Percentiles rank a stretch among this genome's conserved stretches.
Conservation (phyloP, 2,797 vertebrate species). For the Halcyon leucocephala region DNA sequence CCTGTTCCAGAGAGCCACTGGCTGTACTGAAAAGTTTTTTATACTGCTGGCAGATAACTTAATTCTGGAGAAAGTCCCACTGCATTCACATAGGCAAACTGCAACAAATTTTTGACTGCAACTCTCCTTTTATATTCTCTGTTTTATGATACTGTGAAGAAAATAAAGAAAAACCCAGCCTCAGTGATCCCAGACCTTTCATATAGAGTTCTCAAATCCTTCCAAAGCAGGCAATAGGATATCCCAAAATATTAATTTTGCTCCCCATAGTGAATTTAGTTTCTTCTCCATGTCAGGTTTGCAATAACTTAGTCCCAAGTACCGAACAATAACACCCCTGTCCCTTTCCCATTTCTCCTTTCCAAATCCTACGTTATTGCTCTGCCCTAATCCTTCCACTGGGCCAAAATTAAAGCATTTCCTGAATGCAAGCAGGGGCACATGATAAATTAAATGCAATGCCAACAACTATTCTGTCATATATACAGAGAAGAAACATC, state of each 20-base stretch:
- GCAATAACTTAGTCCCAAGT: neutral
- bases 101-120: neutral
- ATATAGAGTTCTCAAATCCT: neutral
- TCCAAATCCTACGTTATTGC: neutral
- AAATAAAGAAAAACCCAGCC: neutral
- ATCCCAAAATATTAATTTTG: neutral
- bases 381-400: neutral
- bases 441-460: neutral
- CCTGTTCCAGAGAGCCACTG: neutral
- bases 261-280: neutral
- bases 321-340: neutral
- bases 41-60: neutral
- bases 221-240: neutral
- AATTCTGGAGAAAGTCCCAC: neutral
- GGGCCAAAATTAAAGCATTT: neutral
- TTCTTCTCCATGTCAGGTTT: neutral
- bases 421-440: neutral
- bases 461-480: neutral
- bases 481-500: neutral
- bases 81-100: neutral
- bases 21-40: neutral
- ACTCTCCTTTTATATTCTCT: neutral
- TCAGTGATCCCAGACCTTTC: neutral
- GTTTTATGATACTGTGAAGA: neutral
- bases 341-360: neutral